A percentile compares a stretch with the other conserved stretches of the same genome.
These are phyloP conservation scores for Macropodus opercularis DNA, from an alignment of 2,797 vertebrate species.

Conservation along the genomic window DNA sequence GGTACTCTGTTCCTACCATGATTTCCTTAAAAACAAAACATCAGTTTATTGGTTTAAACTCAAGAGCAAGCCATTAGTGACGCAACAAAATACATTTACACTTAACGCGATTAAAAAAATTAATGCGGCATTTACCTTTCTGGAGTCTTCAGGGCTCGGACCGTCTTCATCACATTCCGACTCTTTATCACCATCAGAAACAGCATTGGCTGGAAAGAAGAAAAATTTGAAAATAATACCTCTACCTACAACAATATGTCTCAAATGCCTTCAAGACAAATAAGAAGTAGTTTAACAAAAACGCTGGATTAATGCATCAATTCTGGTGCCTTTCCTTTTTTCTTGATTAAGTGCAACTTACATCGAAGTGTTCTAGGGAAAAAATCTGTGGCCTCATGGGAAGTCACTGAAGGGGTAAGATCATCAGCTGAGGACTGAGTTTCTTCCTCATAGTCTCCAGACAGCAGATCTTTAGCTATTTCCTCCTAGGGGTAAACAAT, in stretches of 20 bases:
- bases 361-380: conserved; percentile 96
- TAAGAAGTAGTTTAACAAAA: no score
- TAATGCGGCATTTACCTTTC: conserved; percentile 84
- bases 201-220: conserved; percentile 87
- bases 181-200: conserved; percentile 94
- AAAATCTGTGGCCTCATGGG: conserved; percentile 94
- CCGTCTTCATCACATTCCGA: conserved; percentile 93
- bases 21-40: conserved; percentile 86
- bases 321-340: no score
- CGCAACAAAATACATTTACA: not conserved
- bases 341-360: conserved; percentile 80
- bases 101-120: not conserved
- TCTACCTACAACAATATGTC: no score
- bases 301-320: no score
- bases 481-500: conserved; percentile 84
- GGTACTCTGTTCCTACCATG: conserved; percentile 95
- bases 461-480: conserved; percentile 96
- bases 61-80: not conserved
- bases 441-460: conserved; percentile 95
- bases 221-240: no score
- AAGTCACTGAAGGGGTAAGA: conserved; percentile 94
- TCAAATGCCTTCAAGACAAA: no score
- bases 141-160: conserved; percentile 91
- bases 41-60: conserved; percentile 1
- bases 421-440: conserved; percentile 98